These are phyloP conservation scores for Pempheris klunzingeri DNA, from an alignment of 2,797 vertebrate genomes.

Conservation along the genomic window DNA sequence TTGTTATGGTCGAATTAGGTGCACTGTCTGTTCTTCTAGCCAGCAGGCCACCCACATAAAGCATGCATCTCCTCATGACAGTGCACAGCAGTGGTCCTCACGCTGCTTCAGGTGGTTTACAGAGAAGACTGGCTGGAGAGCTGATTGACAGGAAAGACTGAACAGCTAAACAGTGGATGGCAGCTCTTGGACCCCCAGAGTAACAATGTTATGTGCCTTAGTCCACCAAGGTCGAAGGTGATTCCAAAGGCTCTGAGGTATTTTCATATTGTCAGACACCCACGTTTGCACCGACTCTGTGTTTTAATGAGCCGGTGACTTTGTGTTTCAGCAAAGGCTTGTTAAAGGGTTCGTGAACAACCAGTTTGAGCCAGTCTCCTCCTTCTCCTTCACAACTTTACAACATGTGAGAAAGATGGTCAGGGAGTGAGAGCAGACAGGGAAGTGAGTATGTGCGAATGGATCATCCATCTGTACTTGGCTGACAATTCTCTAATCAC, in stretches of 20 bases:
- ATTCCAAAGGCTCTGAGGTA: conserved; percentile 6
- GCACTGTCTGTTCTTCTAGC: conserved; percentile 42
- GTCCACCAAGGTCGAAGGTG: conserved; percentile 3
- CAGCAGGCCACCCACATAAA: conserved; percentile 65
- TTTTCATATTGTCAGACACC: conserved; percentile 37
- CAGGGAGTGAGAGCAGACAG: conserved; percentile 41
- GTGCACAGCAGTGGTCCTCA: conserved; percentile 21
- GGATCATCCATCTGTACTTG: conserved; percentile 64
- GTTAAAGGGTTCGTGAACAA: conserved; percentile 37
- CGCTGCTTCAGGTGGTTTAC: conserved; percentile 44
- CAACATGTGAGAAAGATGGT: conserved; percentile 36
- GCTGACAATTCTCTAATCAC: conserved; percentile 66
- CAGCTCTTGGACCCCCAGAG: conserved; percentile 23
- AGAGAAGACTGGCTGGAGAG: conserved; percentile 18
- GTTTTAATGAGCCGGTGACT: conserved; percentile 43
- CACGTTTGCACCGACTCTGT: conserved; percentile 16
- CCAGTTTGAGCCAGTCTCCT: not conserved
- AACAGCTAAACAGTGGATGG: conserved; percentile 33
- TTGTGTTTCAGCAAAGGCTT: conserved; percentile 26
- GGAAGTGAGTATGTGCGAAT: conserved; percentile 54
- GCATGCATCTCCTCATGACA: conserved; percentile 39
- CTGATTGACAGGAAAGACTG: conserved; percentile 24
- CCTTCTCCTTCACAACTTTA: conserved; percentile 35
- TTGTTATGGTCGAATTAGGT: conserved; percentile 51
- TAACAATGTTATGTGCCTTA: conserved; percentile 14